phyloP scores from a whole-genome alignment of 2,888 invertebrate species.

The Agapostemon virescens region DNA sequence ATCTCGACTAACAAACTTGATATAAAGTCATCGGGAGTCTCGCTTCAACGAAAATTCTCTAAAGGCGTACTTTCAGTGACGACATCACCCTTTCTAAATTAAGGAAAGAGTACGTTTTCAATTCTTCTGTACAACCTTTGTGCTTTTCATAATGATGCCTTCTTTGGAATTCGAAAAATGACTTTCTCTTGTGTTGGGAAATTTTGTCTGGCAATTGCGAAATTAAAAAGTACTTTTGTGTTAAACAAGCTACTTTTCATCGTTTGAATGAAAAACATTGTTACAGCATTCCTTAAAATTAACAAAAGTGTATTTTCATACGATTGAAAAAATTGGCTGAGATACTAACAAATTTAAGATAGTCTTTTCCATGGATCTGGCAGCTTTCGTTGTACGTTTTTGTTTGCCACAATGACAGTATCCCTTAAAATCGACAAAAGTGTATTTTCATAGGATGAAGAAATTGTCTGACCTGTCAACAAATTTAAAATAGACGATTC shows the following conservation, averaged over 20 bases:
- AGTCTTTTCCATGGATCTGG: no score
- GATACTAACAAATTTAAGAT: no score
- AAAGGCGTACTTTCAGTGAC: neutral
- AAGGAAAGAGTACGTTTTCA: neutral
- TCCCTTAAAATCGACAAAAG: neutral
- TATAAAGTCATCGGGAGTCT: no score
- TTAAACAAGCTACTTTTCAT: no score
- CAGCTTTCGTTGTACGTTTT: neutral
- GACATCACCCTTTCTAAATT: neutral
- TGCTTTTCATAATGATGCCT: neutral
- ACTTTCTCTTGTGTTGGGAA: neutral
- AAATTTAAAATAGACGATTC: neutral
- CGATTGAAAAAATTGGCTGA: no score
- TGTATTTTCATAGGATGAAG: neutral
- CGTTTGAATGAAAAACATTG: no score
- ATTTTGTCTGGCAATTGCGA: neutral
- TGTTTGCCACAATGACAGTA: neutral
- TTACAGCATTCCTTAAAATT: no score
- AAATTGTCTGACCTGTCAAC: neutral
- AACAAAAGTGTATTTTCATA: no score
- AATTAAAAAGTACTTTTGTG: neutral
- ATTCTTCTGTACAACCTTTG: neutral
- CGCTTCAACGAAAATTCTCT: neutral
- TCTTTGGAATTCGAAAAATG: neutral
- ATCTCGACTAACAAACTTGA: neutral